Evolutionary conservation across 1,140 invertebrate genomes (phyloP).

Genomic region (Hylaeus anthracinus): DNA sequence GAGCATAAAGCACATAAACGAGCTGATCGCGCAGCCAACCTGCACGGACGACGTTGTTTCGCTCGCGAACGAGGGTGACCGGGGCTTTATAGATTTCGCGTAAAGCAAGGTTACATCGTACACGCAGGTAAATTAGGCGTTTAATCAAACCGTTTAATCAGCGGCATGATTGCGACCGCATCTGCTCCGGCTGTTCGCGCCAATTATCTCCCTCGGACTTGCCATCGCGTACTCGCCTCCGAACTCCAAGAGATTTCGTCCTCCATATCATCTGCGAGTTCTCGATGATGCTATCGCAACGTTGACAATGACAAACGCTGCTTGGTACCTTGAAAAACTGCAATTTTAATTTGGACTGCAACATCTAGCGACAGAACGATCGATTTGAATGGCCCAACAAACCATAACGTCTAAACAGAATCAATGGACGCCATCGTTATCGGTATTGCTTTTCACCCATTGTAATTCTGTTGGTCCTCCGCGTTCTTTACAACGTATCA

Average conservation of each 20-base stretch:
- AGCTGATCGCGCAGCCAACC: slow-evolving; percentile 2
- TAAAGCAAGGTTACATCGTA: slow-evolving; percentile 64
- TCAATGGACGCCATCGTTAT: not conserved
- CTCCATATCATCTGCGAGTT: not conserved
- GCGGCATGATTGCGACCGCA: slow-evolving; percentile 76
- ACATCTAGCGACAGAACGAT: no score
- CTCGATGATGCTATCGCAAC: not conserved
- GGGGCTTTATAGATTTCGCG: slow-evolving; percentile 62
- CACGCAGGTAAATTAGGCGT: slow-evolving; percentile 71
- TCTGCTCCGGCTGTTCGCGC: slow-evolving; percentile 69
- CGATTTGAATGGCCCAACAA: no score
- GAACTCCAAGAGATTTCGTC: not conserved
- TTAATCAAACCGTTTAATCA: slow-evolving; percentile 79
- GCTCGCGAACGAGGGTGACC: slow-evolving; percentile 2
- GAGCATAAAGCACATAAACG: slow-evolving; percentile 31
- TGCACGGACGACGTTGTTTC: slow-evolving; percentile 14
- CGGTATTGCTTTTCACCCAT: not conserved
- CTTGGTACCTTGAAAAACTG: no score
- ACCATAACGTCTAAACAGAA: no score
- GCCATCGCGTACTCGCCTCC: not conserved
- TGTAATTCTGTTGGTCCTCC: not conserved
- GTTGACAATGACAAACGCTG: no score
- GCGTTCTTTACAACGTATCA: not conserved
- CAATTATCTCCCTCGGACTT: slow-evolving; percentile 68
- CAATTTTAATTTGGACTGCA: no score